Conservation (phyloP, 2,113 vertebrate species). For the Brachyistius frenatus region DNA sequence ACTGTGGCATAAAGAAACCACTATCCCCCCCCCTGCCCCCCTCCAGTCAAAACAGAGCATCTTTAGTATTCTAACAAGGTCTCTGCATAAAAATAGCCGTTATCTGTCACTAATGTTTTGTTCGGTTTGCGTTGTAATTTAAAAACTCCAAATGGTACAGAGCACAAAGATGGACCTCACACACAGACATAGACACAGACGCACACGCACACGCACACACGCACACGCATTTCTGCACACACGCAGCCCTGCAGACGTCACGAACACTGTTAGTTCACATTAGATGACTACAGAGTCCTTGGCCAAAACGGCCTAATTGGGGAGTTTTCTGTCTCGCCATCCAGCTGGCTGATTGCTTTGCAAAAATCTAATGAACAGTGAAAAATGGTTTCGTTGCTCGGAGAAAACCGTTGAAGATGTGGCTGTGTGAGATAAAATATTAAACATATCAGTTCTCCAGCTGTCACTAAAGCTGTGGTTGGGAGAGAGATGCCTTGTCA, state of each 20-base stretch:
- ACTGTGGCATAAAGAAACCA: constrained; percentile 53
- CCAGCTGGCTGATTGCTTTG: constrained; percentile 62
- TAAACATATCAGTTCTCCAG: constrained; percentile 73
- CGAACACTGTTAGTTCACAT: constrained; percentile 38
- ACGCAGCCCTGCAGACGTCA: constrained; percentile 39
- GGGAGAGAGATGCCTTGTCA: constrained; percentile 51
- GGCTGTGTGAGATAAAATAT: constrained; percentile 75
- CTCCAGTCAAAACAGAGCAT: constrained; percentile 19
- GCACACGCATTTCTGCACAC: background rate
- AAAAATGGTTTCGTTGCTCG: constrained; percentile 60
- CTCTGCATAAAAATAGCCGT: constrained; percentile 46
- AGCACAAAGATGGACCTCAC: constrained; percentile 37
- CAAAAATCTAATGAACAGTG: constrained; percentile 66
- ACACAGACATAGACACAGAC: background rate
- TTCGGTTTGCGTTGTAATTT: constrained; percentile 29
- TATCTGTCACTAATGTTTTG: constrained; percentile 38
- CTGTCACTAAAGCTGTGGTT: constrained; percentile 68
- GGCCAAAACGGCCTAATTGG: constrained; percentile 58
- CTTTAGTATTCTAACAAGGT: constrained; percentile 54
- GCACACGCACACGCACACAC: background rate
- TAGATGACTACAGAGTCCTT: constrained; percentile 43
- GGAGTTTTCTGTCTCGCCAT: constrained; percentile 52
- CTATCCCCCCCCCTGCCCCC: constrained; percentile 44
- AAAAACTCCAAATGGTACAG: constrained; percentile 32
- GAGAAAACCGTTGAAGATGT: constrained; percentile 45